These are phyloP conservation scores for Nyleta sp. DNA, from an alignment of 2,888 invertebrate genomes.

Conservation along the genomic window DNA sequence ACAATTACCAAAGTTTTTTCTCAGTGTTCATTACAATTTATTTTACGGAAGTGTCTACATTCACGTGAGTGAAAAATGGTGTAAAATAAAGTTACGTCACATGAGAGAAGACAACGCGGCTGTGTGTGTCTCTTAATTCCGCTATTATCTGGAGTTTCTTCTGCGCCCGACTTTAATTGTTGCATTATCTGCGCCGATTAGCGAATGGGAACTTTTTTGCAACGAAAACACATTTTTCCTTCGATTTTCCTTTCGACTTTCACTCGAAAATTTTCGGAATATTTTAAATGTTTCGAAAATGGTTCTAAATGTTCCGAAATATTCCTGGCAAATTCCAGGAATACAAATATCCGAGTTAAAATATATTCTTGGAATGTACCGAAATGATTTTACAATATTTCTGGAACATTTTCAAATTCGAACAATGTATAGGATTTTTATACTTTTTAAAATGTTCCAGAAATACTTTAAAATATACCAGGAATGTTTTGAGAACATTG, in stretches of 20 bases:
- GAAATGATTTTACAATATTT: no score
- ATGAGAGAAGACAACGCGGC: constrained; percentile 37
- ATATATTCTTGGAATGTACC: no score
- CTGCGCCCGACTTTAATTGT: constrained; percentile 19
- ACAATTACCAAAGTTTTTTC: constrained; percentile 48
- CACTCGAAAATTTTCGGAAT: not conserved
- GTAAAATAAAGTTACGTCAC: constrained; percentile 59
- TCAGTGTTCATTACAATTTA: constrained; percentile 54
- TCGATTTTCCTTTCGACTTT: not conserved
- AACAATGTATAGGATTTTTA: no score
- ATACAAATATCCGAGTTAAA: not conserved
- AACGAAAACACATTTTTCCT: not conserved
- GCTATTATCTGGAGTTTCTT: constrained; percentile 40
- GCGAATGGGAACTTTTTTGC: constrained; percentile 8
- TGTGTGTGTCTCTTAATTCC: constrained; percentile 42
- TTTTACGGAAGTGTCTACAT: constrained; percentile 52
- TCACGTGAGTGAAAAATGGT: constrained; percentile 50
- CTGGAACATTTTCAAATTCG: no score
- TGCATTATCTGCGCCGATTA: constrained; percentile 22
- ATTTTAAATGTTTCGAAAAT: no score
- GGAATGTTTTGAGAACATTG: no score
- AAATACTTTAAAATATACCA: no score
- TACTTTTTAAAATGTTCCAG: no score
- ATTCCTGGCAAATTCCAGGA: not conserved
- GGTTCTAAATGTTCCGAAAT: no score